Conservation (phyloP, 2,113 vertebrate genomes). For the Phrynocephalus versicolor region DNA sequence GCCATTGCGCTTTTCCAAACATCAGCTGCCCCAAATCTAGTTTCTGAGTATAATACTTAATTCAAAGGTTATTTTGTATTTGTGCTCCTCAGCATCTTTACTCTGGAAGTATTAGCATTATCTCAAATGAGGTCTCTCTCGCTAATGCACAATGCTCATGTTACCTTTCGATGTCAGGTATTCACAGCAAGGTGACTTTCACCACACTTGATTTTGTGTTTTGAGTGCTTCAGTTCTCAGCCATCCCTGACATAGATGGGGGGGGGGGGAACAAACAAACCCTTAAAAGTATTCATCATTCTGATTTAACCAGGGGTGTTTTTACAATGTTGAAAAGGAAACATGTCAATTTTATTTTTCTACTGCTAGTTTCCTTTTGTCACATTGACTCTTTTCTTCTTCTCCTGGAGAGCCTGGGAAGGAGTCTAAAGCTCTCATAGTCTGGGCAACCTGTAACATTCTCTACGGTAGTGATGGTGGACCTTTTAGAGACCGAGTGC, state of each 20-base stretch:
- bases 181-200: neutral
- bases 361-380: neutral
- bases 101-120: neutral
- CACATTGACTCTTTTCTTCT: neutral
- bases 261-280: too few relatives aligned
- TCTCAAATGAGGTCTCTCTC: neutral
- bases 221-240: neutral
- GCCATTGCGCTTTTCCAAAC: neutral
- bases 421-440: too few relatives aligned
- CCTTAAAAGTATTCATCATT: neutral
- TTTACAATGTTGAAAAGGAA: neutral
- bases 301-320: neutral
- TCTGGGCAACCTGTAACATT: too few relatives aligned
- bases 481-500: too few relatives aligned
- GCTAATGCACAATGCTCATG: neutral
- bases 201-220: neutral
- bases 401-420: too few relatives aligned
- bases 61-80: constrained; percentile 15
- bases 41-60: neutral
- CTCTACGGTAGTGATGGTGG: too few relatives aligned
- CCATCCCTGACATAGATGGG: neutral
- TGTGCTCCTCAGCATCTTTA: constrained; percentile 22
- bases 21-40: neutral
- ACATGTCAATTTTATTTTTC: neutral
- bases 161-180: neutral